Conservation (phyloP, 2,113 vertebrate species). For the Tupaia chinensis region DNA sequence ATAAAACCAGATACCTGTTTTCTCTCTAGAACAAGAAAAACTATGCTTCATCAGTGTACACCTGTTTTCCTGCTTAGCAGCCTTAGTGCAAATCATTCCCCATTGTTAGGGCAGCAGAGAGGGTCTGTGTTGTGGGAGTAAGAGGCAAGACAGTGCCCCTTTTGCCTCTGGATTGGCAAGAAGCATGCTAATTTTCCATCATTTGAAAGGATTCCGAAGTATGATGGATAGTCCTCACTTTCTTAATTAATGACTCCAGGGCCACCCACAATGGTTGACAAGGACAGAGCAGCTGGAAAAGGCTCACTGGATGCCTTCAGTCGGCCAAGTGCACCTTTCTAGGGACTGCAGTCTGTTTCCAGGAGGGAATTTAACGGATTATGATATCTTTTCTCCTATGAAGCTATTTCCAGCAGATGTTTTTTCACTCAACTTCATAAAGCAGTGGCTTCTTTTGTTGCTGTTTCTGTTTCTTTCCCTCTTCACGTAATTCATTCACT, state of each 20-base stretch:
- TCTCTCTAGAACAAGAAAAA: neutral
- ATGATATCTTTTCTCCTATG: neutral
- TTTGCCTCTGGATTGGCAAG: constrained; percentile 54
- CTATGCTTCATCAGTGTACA: neutral
- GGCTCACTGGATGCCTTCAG: neutral
- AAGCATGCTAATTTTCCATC: constrained; percentile 65
- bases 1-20: neutral
- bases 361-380: neutral
- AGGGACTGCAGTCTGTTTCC: constrained; percentile 47
- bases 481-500: constrained; percentile 55
- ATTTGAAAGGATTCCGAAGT: constrained; percentile 70
- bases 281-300: constrained; percentile 69
- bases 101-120: constrained; percentile 35
- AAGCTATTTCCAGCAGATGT: neutral
- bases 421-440: neutral
- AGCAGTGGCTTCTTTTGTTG: constrained; percentile 40
- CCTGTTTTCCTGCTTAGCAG: constrained; percentile 23
- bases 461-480: constrained; percentile 43
- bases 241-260: constrained; percentile 72
- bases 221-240: constrained; percentile 70
- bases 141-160: constrained; percentile 59
- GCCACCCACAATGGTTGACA: constrained; percentile 68
- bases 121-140: neutral
- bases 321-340: constrained; percentile 2
- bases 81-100: constrained; percentile 5